A percentile compares a stretch with the other conserved stretches of the same genome.
Conservation (phyloP, 2,113 vertebrate species). For the Abramis brama region DNA sequence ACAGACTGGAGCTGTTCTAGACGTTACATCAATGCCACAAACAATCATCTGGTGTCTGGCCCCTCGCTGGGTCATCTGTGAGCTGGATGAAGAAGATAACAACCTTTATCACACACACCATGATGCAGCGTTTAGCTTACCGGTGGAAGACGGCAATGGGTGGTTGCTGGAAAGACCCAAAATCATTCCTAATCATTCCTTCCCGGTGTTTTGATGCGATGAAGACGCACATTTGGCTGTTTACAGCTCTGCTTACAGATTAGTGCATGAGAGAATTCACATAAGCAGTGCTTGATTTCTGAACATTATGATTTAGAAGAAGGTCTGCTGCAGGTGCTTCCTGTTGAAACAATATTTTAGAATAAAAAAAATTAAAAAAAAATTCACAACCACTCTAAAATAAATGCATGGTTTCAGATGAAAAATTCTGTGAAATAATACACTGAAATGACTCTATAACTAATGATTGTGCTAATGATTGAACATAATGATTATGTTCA, state of each 20-base stretch:
- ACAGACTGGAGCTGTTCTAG: slow-evolving; percentile 55
- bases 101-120: slow-evolving; percentile 42
- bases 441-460: no score
- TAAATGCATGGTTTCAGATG: no score
- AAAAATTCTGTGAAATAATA: no score
- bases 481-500: no score
- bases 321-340: neutral
- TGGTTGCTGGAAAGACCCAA: neutral
- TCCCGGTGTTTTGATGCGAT: neutral
- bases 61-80: slow-evolving; percentile 46
- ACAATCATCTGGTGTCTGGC: slow-evolving; percentile 62
- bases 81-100: slow-evolving; percentile 54
- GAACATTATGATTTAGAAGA: neutral
- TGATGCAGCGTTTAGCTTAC: slow-evolving; percentile 17
- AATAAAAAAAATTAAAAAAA: neutral
- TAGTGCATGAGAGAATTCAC: neutral
- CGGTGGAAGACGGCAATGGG: neutral
- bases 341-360: neutral
- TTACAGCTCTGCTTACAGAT: neutral
- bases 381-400: neutral
- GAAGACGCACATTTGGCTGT: neutral
- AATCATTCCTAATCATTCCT: neutral
- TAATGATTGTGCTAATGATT: no score
- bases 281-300: neutral
- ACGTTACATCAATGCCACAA: slow-evolving; percentile 62